These are phyloP conservation scores for human (Homo sapiens) DNA, from an alignment of 2,113 vertebrate genomes.

Conservation along the genomic window GRCh38 chr5:147444501-147445000, in stretches of 20 bases:
- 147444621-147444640: background rate
- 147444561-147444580: background rate
- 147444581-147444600: background rate
- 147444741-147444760: background rate
- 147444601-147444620: background rate
- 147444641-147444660: background rate
- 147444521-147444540: background rate
- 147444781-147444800: background rate
- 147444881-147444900: background rate
- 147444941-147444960: background rate
- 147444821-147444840: background rate
- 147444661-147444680: background rate
- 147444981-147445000: constrained; percentile 28
- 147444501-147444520: background rate
- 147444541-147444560: background rate
- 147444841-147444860: background rate
- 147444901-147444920: background rate
- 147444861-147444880: background rate
- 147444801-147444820: background rate
- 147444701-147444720: background rate
- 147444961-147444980: background rate
- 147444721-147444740: constrained; percentile 6
- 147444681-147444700: background rate
- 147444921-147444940: constrained; percentile 23
- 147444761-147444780: background rate